Conservation (phyloP, 2,797 vertebrate genomes). For the Anguilla megastoma region DNA sequence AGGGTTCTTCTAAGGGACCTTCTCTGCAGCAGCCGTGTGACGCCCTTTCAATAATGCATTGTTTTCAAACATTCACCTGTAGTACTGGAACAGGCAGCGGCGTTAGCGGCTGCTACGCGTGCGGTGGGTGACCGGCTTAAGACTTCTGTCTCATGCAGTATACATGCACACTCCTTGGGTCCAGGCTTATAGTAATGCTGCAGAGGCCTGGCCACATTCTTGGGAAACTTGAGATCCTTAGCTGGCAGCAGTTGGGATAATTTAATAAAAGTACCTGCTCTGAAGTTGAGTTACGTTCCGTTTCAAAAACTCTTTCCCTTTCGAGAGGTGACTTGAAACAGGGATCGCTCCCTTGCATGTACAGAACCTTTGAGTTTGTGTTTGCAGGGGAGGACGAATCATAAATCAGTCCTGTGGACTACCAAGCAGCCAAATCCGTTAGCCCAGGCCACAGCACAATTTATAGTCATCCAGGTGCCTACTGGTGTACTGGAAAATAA, state of each 20-base stretch:
- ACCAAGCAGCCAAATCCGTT: neutral
- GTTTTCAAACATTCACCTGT: neutral
- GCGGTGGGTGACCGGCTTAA: too few species aligned
- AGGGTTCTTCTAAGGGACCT: neutral
- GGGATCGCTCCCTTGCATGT: neutral
- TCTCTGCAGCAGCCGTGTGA: neutral
- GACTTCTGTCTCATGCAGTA: neutral
- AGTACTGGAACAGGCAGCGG: neutral
- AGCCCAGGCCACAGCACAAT: too few species aligned
- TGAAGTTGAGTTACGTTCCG: neutral
- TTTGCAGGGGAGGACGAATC: too few species aligned
- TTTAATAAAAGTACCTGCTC: neutral
- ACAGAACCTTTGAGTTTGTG: neutral
- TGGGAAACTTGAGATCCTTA: neutral
- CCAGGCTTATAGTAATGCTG: neutral
- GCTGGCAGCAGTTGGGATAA: neutral
- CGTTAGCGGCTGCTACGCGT: too few species aligned
- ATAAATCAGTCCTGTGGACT: too few species aligned
- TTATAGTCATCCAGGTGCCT: too few species aligned
- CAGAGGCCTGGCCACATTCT: neutral
- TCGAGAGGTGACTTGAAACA: neutral
- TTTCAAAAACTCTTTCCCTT: neutral
- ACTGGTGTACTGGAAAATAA: too few species aligned
- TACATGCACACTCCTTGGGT: neutral
- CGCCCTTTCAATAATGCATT: neutral